A percentile compares a stretch with the other conserved stretches of the same genome.
These are phyloP conservation scores for Eupithecia exiguata DNA, from an alignment of 2,888 invertebrate species.

Conservation along the genomic window DNA sequence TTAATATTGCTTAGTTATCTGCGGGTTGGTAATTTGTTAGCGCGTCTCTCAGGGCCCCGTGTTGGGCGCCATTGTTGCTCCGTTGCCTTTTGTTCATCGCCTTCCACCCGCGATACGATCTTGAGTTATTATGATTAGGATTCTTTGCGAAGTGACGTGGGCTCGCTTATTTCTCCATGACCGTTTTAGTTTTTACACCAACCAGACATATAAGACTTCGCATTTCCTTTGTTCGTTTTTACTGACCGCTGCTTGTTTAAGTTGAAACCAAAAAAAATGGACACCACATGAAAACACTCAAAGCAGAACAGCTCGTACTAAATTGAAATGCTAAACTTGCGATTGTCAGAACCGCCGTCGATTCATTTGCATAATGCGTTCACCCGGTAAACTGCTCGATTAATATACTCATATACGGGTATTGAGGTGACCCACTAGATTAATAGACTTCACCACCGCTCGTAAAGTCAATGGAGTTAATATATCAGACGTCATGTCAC, in stretches of 20 bases:
- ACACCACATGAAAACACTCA: slow-evolving; percentile 17
- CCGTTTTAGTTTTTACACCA: slow-evolving; percentile 65
- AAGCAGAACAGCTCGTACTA: slow-evolving; percentile 39
- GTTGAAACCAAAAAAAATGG: neutral
- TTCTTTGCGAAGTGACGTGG: slow-evolving; percentile 81
- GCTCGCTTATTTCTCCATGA: slow-evolving; percentile 79
- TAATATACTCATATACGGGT: slow-evolving; percentile 63
- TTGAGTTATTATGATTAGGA: slow-evolving; percentile 84
- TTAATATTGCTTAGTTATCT: slow-evolving; percentile 84
- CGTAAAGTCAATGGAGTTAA: slow-evolving; percentile 79
- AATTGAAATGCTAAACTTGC: slow-evolving; percentile 45
- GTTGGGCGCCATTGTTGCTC: slow-evolving; percentile 79
- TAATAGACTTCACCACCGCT: slow-evolving; percentile 75
- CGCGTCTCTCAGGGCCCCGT: slow-evolving; percentile 71
- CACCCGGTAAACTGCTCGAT: slow-evolving; percentile 58
- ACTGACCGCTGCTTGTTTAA: neutral
- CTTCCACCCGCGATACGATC: slow-evolving; percentile 78
- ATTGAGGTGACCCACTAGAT: slow-evolving; percentile 69
- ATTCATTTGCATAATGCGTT: slow-evolving; percentile 56
- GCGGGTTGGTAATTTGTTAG: slow-evolving; percentile 82
- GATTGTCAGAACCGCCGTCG: slow-evolving; percentile 41
- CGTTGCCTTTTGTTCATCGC: slow-evolving; percentile 81
- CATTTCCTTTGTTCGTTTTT: neutral
- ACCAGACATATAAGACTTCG: slow-evolving; percentile 47
- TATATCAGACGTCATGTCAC: slow-evolving; percentile 76